These are phyloP conservation scores for Nymphalis io DNA, from an alignment of 1,140 invertebrate species.

Conservation along the genomic window DNA sequence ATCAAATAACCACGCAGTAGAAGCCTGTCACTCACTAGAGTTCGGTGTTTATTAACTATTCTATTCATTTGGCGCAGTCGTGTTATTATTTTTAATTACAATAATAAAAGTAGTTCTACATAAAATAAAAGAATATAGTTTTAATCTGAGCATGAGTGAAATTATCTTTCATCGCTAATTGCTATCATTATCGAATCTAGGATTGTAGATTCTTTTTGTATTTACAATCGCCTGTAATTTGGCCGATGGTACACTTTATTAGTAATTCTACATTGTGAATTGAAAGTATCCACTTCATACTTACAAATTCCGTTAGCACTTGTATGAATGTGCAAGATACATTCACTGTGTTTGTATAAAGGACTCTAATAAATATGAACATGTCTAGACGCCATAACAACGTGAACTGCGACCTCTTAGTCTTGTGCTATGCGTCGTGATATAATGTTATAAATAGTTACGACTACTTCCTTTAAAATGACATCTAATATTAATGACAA, in stretches of 20 bases:
- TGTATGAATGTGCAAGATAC: background rate
- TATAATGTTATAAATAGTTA: constrained; percentile 16
- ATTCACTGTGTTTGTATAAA: constrained; percentile 6
- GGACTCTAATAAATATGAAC: constrained; percentile 24
- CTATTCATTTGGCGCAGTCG: constrained; percentile 32
- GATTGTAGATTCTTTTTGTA: constrained; percentile 26
- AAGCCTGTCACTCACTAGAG: constrained; percentile 33
- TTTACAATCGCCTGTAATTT: constrained; percentile 23
- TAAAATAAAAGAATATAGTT: constrained; percentile 29
- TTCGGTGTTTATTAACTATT: constrained; percentile 47
- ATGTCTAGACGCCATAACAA: constrained; percentile 38
- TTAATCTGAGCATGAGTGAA: constrained; percentile 20
- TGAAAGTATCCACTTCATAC: background rate
- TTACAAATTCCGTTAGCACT: constrained; percentile 5
- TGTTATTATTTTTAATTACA: constrained; percentile 25
- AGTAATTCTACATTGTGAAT: constrained; percentile 1
- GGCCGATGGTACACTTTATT: constrained; percentile 10
- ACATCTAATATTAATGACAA: no score
- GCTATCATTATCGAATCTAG: constrained; percentile 32
- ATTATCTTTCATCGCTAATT: constrained; percentile 28
- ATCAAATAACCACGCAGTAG: constrained; percentile 43
- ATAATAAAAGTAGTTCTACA: background rate
- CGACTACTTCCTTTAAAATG: background rate
- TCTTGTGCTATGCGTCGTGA: constrained; percentile 14
- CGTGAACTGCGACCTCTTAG: constrained; percentile 35